Conservation (phyloP, 2,888 invertebrate species). For the Globia sparganii region DNA sequence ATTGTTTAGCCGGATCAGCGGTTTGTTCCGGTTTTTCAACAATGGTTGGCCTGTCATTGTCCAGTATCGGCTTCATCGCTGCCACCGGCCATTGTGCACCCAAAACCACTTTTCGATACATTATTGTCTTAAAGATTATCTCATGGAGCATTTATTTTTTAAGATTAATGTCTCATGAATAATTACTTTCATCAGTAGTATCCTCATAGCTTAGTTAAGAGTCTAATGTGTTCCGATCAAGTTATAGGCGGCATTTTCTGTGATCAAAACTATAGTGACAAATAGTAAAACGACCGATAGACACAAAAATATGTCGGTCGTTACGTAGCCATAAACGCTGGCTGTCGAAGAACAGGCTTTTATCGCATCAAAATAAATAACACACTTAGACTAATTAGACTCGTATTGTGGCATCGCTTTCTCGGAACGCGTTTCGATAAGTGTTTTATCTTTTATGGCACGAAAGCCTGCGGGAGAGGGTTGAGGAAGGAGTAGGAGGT, state of each 20-base stretch:
- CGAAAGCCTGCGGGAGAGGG: conserved; percentile 78
- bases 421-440: conserved; percentile 80
- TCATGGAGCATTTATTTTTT: conserved; percentile 41
- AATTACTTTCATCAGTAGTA: conserved; percentile 35
- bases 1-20: conserved; percentile 47
- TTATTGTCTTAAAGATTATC: conserved; percentile 59
- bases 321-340: conserved; percentile 56
- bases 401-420: conserved; percentile 70
- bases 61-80: conserved; percentile 60
- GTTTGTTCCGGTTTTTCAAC: conserved; percentile 58
- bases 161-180: conserved; percentile 26
- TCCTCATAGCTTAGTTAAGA: conserved; percentile 9
- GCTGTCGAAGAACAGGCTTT: conserved; percentile 61
- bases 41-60: conserved; percentile 62
- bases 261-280: conserved; percentile 23
- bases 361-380: conserved; percentile 77
- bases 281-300: conserved; percentile 41
- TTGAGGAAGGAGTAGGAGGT: conserved; percentile 72
- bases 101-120: conserved; percentile 49
- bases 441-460: conserved; percentile 71
- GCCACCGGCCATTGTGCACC: conserved; percentile 60
- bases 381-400: conserved; percentile 79
- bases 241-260: conserved; percentile 19
- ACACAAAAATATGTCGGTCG: conserved; percentile 42
- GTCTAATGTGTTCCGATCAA: neutral